Base-by-base conservation (phyloP, 92 coral and sea anemone genomes). In the Phenganax stokvisi region DNA sequence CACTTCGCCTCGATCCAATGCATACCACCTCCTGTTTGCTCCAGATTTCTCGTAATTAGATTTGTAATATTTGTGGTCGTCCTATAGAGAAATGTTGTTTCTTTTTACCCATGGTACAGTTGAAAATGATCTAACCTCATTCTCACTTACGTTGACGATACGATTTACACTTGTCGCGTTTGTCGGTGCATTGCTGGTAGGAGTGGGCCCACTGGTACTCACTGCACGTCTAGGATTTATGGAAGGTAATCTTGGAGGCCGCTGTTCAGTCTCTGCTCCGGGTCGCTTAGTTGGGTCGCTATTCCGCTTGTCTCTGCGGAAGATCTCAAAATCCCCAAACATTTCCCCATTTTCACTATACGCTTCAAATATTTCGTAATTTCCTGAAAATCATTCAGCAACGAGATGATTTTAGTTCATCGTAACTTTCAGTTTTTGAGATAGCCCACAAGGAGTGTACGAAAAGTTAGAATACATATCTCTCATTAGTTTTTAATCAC, bases 1-100 rank as follows among this genome's bases (percentile, higher is more conserved):
- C 2, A 2, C 27, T 57, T 62, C 55, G 2, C 70, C 81, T 57
- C 57, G 28, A 31, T 25, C 70, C 54, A 76, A 10, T 31, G 64
- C 20, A 60, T 12, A 58, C 81, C 81, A 76, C 81, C 81, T 37
- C 59, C 16, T 30, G 20, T 29, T 13, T 6, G 53, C 70, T 30
- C 81, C 81, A 76, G 54, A 57, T 17, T 31, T 44, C 12, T 76
- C 52, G 13, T 76, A 76, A 28, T 8, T n/a, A 76, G 81, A 59
- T 12, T 11, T 59, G 66, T 76, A 76, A 47, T 76, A 76, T n/a
- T 47, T 57, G 52, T 76, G 81, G 68, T 76, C 16, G 66, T 76
- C 81, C 81, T 76, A 58, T 15, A 30, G 16, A 29, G 25, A 73
- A 73, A 53, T 73, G 9, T 17, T 51, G 9, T 73, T 56, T 52